Evolutionary conservation across 2,888 invertebrate genomes (phyloP).

Genomic region (Choreutis nemorana): DNA sequence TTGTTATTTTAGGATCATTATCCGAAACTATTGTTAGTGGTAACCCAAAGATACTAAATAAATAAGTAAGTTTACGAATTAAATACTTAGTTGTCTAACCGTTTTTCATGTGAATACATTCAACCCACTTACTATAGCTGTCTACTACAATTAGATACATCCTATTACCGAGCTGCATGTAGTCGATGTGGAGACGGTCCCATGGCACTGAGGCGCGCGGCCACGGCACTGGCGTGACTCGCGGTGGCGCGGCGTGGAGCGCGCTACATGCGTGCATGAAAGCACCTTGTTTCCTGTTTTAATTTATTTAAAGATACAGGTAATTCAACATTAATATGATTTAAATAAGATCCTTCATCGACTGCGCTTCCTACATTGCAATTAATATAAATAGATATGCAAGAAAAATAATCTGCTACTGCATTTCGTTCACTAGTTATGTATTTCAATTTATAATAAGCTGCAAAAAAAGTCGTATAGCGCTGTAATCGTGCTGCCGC

Average conservation of each 20-base stretch:
- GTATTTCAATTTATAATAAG: conserved; percentile 5
- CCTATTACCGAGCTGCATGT: conserved; percentile 10
- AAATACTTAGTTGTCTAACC: conserved; percentile 2
- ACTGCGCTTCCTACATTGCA: too few species aligned
- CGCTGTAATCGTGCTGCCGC: conserved; percentile 6
- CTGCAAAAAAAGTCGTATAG: conserved; percentile 4
- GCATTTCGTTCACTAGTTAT: conserved; percentile 6
- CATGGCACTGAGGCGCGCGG: conserved; percentile 6
- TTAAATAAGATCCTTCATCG: too few species aligned
- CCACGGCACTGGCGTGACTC: conserved; percentile 11
- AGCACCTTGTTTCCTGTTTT: neutral
- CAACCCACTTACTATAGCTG: conserved; percentile 11
- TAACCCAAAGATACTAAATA: conserved; percentile 5
- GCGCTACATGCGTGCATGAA: neutral
- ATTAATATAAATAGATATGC: too few species aligned
- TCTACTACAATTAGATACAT: conserved; percentile 11
- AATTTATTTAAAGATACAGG: neutral
- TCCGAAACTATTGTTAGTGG: conserved; percentile 13
- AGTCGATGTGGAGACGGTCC: conserved; percentile 13
- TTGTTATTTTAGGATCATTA: conserved; percentile 13
- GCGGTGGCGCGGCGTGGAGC: conserved; percentile 4
- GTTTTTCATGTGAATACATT: conserved; percentile 10
- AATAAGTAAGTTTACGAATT: conserved; percentile 1
- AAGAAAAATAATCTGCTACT: conserved; percentile 7
- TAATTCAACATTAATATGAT: too few species aligned